Base-by-base conservation (phyloP, 2,888 invertebrate genomes). In the Drosophila atripex region DNA sequence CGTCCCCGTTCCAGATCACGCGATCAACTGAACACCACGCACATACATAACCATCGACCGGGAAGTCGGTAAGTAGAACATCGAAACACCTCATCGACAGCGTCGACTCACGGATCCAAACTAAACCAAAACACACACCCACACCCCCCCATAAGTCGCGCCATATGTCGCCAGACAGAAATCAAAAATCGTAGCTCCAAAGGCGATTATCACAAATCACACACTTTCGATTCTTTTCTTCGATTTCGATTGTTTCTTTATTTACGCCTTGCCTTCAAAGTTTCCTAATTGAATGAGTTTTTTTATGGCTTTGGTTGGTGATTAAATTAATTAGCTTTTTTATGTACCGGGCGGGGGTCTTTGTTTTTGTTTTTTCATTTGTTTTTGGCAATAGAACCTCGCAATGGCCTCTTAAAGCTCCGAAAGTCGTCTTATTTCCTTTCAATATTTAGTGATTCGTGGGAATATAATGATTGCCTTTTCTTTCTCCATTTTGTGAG, bases 1-100 rank as follows among this genome's bases (percentile, higher is more conserved):
- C 93, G 96, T 79, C 96, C 96, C 23, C 93, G 96, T 75, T 96
- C 96, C 59, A 93, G 96, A 83, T 96, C 95, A 75, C 94, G 96
- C 58, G 94, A 94, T 75, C 93, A 94, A 84, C 92, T 93, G 68
- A 92, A 92, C 76, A 91, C 92, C 76, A 88, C 91, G 73, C 92
- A 93, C 70, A 89, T 92, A 80, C 92, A 92, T 86, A 90, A 86
- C 78, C 93, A 94, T 79, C 92, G 95, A 88, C 96, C 96, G 59
- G 95, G 95, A 89, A 96, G 96, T 92, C 93, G 97, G 88, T 95
- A 95, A 92, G 91, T 91, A 88, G 86, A 77, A 77, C 82, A 5
- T 18, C 0, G 8, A 41, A 47, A 57, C 53, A 56, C 43, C 23
- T 7, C 46, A 41, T 39, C 39, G 18, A 21, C 28, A 12, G 23